These are phyloP conservation scores for Acanthosepion esculentum DNA, from an alignment of 2,888 invertebrate species.

Conservation along the genomic window DNA sequence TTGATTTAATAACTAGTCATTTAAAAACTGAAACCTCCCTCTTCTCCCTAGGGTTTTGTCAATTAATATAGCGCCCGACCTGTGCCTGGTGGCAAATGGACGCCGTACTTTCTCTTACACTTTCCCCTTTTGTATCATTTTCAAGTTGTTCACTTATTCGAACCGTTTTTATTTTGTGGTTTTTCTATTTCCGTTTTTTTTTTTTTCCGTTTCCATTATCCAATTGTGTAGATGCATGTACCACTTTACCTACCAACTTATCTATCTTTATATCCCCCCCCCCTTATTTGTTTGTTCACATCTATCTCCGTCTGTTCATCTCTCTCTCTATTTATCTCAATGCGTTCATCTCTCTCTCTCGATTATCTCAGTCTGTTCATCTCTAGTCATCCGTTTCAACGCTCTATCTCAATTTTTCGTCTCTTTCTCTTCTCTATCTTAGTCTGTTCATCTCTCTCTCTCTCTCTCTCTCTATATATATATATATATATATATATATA, in stretches of 20 bases:
- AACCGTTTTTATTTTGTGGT: background rate
- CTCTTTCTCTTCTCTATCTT: no score
- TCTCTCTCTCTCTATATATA: background rate
- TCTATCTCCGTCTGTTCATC: background rate
- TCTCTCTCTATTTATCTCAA: background rate
- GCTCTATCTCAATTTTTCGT: background rate
- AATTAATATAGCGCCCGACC: background rate
- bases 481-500: constrained; percentile 39
- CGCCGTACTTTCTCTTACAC: background rate
- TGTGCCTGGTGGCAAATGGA: background rate
- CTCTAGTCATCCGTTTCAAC: no score
- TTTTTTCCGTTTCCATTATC: background rate
- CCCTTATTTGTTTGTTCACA: no score
- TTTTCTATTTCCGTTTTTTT: background rate
- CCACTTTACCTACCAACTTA: no score
- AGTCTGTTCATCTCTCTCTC: no score
- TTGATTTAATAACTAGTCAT: background rate
- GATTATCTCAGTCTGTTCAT: no score
- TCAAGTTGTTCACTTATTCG: background rate
- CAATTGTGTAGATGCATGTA: no score
- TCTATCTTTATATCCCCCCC: no score
- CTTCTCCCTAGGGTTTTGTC: background rate
- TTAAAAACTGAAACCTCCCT: background rate
- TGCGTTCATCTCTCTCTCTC: background rate
- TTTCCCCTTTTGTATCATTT: background rate